Evolutionary conservation across 2,797 vertebrate species (phyloP), one percentile per base, ranked within the genome.

Genomic region (Amazona finschi): DNA sequence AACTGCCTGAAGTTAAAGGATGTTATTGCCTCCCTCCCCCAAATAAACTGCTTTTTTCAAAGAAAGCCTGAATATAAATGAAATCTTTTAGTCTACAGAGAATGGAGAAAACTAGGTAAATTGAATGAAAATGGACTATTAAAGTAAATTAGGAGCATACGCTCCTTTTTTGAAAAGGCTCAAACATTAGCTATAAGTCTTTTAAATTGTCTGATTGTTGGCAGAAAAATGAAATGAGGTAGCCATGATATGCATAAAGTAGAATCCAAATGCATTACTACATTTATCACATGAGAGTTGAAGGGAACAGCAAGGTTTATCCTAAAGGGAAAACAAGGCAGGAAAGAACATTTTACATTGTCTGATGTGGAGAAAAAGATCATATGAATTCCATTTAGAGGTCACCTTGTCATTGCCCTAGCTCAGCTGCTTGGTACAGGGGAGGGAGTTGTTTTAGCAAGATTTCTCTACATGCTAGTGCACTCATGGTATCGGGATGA

Each of bases 101-200:
- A 90, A 91, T 55, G 33, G 55, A 72, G 52, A 89, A 95, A 92
- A 90, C 31, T 79, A 84, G 84, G 94, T 80, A 80, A 90, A 93
- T 87, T 83, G 84, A 92, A 92, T 76, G 82, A 94, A 96, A 95
- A 74, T 83, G 85, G 85, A 80, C 80, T 94, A 85, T 90, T 96
- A 94, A 96, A 90, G 65, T 66, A 96, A 96, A 97, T 96, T 94
- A 97, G 85, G 19, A 91, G 58, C 70, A 90, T 87, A 88, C 11
- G 3, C 43, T 88, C 38, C 24, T 87, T 83, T 95, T 94, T 82
- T 75, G 47, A 77, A 95, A 95, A 75, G n/a, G 39, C 12, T 93
- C 69, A 74, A 83, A 80, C 67, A 79, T 94, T 88, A 93, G 31
- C 77, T 94, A 15, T 83, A 87, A 90, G 91, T 82, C 91, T 95